A percentile compares a stretch with the other conserved stretches of the same genome.
Evolutionary conservation across 2,888 invertebrate genomes (phyloP).

Genomic region (Rhabditophanes sp.): DNA sequence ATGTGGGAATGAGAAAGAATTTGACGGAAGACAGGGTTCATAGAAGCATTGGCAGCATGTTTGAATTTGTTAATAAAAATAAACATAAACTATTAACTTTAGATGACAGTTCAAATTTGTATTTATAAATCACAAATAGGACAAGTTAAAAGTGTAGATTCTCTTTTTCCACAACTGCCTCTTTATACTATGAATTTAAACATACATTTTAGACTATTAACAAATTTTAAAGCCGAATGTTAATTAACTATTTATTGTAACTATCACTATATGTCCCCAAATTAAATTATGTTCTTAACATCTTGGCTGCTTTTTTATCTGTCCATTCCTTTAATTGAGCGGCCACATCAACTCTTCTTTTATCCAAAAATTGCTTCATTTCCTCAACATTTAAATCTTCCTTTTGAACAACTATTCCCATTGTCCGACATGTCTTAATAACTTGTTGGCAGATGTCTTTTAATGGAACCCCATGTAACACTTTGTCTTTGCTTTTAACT

Average conservation of each 20-base stretch:
- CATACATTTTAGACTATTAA: no score
- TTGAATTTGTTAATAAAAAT: no score
- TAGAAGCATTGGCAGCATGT: no score
- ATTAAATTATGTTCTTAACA: conserved; percentile 22
- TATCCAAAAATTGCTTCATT: conserved; percentile 21
- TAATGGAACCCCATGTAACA: conserved; percentile 30
- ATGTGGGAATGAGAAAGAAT: no score
- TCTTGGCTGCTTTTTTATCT: conserved; percentile 39
- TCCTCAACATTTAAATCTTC: conserved; percentile 32
- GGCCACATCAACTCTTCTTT: conserved; percentile 23
- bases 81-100: no score
- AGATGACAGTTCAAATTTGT: no score
- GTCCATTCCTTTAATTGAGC: conserved; percentile 30
- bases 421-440: conserved; percentile 21
- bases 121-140: no score
- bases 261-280: conserved; percentile 1
- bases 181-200: no score
- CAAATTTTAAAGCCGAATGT: no score
- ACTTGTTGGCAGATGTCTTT: conserved; percentile 23
- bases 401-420: conserved; percentile 31
- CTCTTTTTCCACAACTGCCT: no score
- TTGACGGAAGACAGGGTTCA: no score
- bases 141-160: no score
- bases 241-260: background rate
- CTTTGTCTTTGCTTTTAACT: conserved; percentile 55